Percentiles rank a stretch among this genome's conserved stretches.
Conservation (phyloP, 2,113 vertebrate genomes). For the Daubentonia madagascariensis region DNA sequence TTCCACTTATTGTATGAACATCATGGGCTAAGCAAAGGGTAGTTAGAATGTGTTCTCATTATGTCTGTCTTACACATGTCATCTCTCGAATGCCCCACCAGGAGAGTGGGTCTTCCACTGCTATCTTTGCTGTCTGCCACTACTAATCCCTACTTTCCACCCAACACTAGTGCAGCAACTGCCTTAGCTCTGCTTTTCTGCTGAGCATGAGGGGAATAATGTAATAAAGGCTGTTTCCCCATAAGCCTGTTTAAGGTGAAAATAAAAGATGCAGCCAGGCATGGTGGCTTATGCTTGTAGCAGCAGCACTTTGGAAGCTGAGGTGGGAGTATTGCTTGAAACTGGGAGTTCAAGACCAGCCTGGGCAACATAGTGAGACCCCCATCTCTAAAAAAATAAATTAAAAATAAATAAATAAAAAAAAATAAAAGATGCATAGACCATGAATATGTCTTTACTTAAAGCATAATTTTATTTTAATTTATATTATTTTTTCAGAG, state of each 20-base stretch:
- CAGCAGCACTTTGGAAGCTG: too few relatives aligned
- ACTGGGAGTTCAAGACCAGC: too few relatives aligned
- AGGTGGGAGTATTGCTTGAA: too few relatives aligned
- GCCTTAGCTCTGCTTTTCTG: neutral
- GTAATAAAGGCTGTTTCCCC: neutral
- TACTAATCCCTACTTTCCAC: neutral
- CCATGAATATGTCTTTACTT: neutral
- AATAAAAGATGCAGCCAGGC: too few relatives aligned
- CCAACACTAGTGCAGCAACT: neutral
- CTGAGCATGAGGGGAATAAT: neutral
- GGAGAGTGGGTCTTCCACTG: fast-evolving
- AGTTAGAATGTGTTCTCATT: neutral
- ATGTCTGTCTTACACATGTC: neutral
- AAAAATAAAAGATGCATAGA: neutral
- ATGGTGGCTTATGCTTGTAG: too few relatives aligned
- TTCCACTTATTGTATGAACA: neutral
- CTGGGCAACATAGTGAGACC: too few relatives aligned
- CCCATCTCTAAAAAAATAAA: too few relatives aligned
- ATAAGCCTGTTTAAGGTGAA: neutral
- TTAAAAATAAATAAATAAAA: neutral
- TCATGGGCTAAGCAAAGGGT: neutral
- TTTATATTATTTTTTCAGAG: too few relatives aligned
- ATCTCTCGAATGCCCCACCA: neutral
- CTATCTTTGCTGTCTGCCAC: neutral
- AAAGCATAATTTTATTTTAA: neutral